Evolutionary conservation across 2,113 vertebrate genomes (phyloP).

Genomic region (Eleginops maclovinus): DNA sequence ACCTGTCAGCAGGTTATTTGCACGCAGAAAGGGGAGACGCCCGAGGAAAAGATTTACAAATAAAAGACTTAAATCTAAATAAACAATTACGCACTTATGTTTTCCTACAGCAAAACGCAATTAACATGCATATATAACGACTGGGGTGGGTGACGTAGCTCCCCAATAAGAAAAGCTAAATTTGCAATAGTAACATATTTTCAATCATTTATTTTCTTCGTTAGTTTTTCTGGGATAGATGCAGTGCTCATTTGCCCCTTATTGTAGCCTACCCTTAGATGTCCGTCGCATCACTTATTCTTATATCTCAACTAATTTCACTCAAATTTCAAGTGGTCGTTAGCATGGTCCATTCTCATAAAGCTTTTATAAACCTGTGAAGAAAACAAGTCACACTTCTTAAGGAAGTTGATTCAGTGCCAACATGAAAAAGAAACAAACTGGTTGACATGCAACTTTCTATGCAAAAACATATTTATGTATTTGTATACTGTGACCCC

Average conservation of each 20-base stretch:
- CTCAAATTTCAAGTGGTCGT: neutral
- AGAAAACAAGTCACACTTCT: neutral
- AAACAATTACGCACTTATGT: neutral
- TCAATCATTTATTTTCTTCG: neutral
- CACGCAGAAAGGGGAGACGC: neutral
- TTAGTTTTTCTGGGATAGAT: neutral
- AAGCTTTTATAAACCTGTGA: neutral
- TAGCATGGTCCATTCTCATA: neutral
- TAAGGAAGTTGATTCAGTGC: neutral
- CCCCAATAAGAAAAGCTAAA: neutral
- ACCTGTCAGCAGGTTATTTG: conserved; percentile 55
- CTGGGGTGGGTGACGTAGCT: too few relatives aligned
- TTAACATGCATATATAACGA: neutral
- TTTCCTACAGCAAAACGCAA: neutral
- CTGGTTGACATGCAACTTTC: neutral
- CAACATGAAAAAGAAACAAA: conserved; percentile 1
- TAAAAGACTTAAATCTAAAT: neutral
- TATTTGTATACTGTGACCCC: neutral
- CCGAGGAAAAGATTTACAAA: neutral
- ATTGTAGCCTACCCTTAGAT: too few relatives aligned
- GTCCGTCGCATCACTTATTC: neutral
- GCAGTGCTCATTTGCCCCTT: neutral
- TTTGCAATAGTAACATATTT: too few relatives aligned
- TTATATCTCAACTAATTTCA: neutral
- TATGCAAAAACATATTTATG: neutral